phyloP scores from a whole-genome alignment of 2,888 invertebrate genomes.

The Pandemis cinnamomeana region DNA sequence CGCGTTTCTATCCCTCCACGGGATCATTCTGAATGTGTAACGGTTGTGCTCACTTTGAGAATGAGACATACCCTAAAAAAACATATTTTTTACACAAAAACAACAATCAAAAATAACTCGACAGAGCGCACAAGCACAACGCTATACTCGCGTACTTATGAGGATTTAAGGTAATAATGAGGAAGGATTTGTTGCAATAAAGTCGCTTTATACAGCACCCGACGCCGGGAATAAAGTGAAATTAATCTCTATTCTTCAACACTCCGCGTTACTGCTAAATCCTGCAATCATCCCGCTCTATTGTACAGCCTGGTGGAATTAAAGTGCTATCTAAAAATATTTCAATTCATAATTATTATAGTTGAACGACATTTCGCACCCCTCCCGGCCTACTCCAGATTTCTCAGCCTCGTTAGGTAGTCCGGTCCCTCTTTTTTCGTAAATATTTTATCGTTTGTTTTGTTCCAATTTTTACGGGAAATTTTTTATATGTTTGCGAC shows the following conservation, averaged over 20 bases:
- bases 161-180: constrained; percentile 42
- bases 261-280: constrained; percentile 31
- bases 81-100: constrained; percentile 1
- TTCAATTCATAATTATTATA: constrained; percentile 8
- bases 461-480: neutral
- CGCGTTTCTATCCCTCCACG: no score
- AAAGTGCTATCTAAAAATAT: constrained; percentile 20
- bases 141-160: constrained; percentile 26
- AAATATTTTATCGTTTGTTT: constrained; percentile 13
- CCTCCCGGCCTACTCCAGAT: constrained; percentile 6
- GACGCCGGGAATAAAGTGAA: constrained; percentile 28
- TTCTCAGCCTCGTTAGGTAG: constrained; percentile 11
- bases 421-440: constrained; percentile 18
- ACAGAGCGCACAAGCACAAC: constrained; percentile 23
- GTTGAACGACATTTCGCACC: constrained; percentile 9
- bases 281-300: constrained; percentile 20
- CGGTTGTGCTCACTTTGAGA: no score
- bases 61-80: no score
- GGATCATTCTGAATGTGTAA: no score
- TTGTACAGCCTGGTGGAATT: constrained; percentile 19
- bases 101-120: constrained; percentile 22
- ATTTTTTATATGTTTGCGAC: neutral
- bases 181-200: constrained; percentile 38
- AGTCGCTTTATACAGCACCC: constrained; percentile 34
- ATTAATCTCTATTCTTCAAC: constrained; percentile 36